Evolutionary conservation across 2,888 invertebrate genomes (phyloP), one percentile per base, ranked within the genome.

Genomic region (Autographa gamma): DNA sequence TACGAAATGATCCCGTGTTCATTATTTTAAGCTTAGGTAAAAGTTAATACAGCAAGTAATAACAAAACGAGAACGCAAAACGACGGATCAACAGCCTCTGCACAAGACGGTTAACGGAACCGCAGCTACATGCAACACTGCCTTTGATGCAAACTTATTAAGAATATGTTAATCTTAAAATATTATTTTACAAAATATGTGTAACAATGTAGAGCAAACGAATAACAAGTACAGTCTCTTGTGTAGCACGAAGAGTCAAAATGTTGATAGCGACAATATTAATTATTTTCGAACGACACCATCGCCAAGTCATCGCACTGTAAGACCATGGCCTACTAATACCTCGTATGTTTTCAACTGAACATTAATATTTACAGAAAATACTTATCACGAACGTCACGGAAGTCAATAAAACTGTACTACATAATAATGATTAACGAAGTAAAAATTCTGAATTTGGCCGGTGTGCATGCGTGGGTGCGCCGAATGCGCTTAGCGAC

Each of bases 401-500:
- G 79, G 74, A 81, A 79, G 73, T 81, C 75, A 79, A 86, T 86
- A 76, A 83, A 81, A 80, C 67, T 69, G 68, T 80, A 77, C 71
- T 71, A 77, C 73, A 76, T 77, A 64, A 80, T 81, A 78, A 79
- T 81, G 76, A 85, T 83, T 71, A 77, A 79, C 73, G 74, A 79
- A 85, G 81, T 83, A 82, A 84, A 85, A 87, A 85, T 79, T 66
- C 80, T 86, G 82, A 85, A 82, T 90, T 90, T 89, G 88, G 87
- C 86, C 77, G 79, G 73, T 77, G 83, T 86, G 87, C 86, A 86
- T 68, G 90, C 90, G 92, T 92, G 89, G 91, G 92, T 86, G 90
- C 80, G 80, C 79, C 73, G 76, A 84, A 89, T 88, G 89, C 89
- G 90, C 90, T 89, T 91, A 91, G 91, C 90, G 89, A 92, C 90